Base-by-base conservation (phyloP, 1,140 invertebrate genomes). In the Aphidius ervi region DNA sequence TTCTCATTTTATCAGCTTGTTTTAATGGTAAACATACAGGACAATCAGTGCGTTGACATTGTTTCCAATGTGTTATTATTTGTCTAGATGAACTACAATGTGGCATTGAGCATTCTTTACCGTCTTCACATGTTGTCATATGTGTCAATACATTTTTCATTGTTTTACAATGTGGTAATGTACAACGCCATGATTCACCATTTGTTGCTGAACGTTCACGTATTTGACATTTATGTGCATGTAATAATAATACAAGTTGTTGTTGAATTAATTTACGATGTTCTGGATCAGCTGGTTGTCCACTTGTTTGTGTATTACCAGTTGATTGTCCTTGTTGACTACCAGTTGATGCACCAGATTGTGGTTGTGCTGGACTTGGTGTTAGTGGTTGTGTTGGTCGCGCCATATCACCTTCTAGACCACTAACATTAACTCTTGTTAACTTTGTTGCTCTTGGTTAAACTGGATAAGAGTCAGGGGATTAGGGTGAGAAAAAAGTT, bases 41-140 rank as follows among this genome's bases (percentile, higher is more conserved):
- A 83, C 98, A 99, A 80, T 98, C 96, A 67, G 84, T 87, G 63
- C 95, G 85, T 20, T 86, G 88, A 81, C 98, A 99, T 74, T 98
- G 95, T 79, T 98, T 99, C 95, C 97, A 99, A 79, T 99, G 98
- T 64, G 92, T 91, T 60, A 99, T 97, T 42, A 99, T 99, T 82
- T 99, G 97, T 62, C 97, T 82, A 1, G 97, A 99, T 31, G 97
- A 99, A 58, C 95, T 96, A 82, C 98, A 99, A 74, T 99, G 97
- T 39, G 96, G 89, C 62, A 96, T 90, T 31, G 85, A 84, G 77
- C 94, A 96, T 67, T 87, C 88, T 76, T 93, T 94, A 52, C 96
- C 97, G 41, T 90, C 91, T 80, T 93, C 92, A 81, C 98, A 99
- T 0, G 87, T 93, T 46, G 94, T 96, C 97, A 99, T 99, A 72